Evolutionary conservation across 2,797 vertebrate species (phyloP), one percentile per base, ranked within the genome.

Genomic region (Erethizon dorsatum): DNA sequence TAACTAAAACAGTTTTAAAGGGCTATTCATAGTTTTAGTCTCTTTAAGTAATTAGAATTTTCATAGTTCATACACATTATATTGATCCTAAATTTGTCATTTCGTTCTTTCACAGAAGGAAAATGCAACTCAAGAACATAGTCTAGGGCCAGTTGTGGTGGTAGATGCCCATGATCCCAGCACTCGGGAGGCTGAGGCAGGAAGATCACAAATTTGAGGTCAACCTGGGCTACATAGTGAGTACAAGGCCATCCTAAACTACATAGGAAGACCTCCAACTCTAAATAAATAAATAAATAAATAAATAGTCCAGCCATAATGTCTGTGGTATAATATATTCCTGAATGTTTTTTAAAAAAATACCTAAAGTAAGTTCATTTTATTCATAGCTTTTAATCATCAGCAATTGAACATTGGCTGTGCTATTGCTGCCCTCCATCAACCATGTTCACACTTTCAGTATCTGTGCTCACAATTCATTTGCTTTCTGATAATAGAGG

Each of bases 331-430:
- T 84, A 95, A 96, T 10, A 89, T 84, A 80, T 69, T 88, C 13
- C 65, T 91, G 87, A 82, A 7, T 87, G 67, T 14, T 14, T 88
- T 88, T 85, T 50, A 91, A 96, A 96, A 80, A 82, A 92, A 83
- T 88, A 63, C 31, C 75, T 87, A 88, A 85, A 90, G 61, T 77
- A 83, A 92, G 45, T 59, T 92, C 80, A 57, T 84, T 93, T 96
- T 95, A 86, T 83, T 96, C 92, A 77, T 28, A 92, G 92, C 14
- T 95, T 95, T 86, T 92, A 92, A 83, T 93, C 73, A 95, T 57
- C 85, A 95, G 95, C 63, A 84, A 47, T 61, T 80, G 65, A 67
- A 67, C 33, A 33, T n/a, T 67, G 65, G 65, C 13, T 67, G 65
- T 85, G 80, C 73, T 63, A 45, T 26, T 61, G 71, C 69, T 79